phyloP scores from a whole-genome alignment of 2,797 vertebrate genomes.

The Sebastes umbrosus region DNA sequence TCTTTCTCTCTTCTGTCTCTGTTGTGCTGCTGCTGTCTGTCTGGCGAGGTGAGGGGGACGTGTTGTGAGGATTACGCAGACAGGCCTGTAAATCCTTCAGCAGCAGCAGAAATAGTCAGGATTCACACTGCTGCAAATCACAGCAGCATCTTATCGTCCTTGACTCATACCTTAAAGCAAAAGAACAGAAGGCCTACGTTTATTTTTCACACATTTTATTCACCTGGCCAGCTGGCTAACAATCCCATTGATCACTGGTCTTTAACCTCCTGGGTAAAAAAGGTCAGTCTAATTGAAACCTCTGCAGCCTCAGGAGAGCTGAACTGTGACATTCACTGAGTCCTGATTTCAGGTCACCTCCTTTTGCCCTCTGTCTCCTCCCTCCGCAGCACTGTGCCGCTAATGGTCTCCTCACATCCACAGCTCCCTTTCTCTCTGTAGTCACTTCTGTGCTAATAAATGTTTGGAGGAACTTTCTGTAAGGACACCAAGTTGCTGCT shows the following conservation, averaged over 20 bases:
- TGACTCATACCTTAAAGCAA: slow-evolving; percentile 13
- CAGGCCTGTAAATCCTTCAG: slow-evolving; percentile 48
- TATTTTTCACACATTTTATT: neutral
- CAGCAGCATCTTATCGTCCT: slow-evolving; percentile 11
- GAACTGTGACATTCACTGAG: slow-evolving; percentile 43
- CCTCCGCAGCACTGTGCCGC: neutral
- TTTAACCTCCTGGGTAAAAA: slow-evolving; percentile 40
- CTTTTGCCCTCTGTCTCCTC: slow-evolving; percentile 22
- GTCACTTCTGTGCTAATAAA: slow-evolving; percentile 36
- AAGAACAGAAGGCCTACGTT: neutral
- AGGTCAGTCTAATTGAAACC: slow-evolving; percentile 65
- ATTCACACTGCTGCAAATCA: slow-evolving; percentile 9
- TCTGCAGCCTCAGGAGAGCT: slow-evolving; percentile 43
- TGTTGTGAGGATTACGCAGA: slow-evolving; percentile 45
- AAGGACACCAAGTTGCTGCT: slow-evolving; percentile 32
- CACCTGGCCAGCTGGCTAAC: slow-evolving; percentile 11
- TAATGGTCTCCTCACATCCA: slow-evolving; percentile 56
- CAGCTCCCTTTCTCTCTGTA: slow-evolving; percentile 5
- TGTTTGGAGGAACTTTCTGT: slow-evolving; percentile 26
- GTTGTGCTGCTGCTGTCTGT: slow-evolving; percentile 28
- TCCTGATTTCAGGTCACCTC: slow-evolving; percentile 34
- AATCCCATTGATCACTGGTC: slow-evolving; percentile 25
- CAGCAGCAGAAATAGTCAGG: slow-evolving; percentile 42
- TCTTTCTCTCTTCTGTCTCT: slow-evolving; percentile 5
- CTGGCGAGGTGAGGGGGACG: slow-evolving; percentile 12